phyloP scores from a whole-genome alignment of 2,888 invertebrate species.

The Callinectes sapidus region DNA sequence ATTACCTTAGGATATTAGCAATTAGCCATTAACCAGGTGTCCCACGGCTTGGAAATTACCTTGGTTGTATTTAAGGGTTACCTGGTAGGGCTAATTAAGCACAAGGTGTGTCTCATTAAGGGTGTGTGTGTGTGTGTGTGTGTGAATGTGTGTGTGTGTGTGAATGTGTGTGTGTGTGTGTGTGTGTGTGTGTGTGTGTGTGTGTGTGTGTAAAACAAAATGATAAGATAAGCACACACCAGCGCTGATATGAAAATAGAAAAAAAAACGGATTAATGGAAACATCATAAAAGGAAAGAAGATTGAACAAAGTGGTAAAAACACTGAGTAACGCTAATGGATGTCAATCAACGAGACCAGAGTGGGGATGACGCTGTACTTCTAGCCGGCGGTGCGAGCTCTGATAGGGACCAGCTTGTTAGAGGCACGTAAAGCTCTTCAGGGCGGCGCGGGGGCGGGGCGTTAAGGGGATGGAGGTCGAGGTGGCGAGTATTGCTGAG shows the following conservation, averaged over 20 bases:
- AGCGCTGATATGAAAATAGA: too few relatives aligned
- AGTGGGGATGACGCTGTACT: neutral
- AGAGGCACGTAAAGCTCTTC: neutral
- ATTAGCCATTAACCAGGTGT: slow-evolving; percentile 26
- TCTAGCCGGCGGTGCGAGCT: neutral
- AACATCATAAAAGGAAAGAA: neutral
- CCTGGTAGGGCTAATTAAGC: slow-evolving; percentile 19
- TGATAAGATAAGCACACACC: too few relatives aligned
- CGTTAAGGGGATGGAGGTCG: neutral
- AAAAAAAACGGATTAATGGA: neutral
- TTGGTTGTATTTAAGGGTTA: neutral
- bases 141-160: neutral
- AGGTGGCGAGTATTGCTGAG: neutral
- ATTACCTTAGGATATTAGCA: slow-evolving; percentile 31
- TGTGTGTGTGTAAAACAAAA: neutral
- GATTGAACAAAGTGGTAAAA: neutral
- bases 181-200: slow-evolving; percentile 1
- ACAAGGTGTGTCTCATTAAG: neutral
- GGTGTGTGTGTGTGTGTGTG: neutral
- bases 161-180: neutral
- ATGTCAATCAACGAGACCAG: neutral
- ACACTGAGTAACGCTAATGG: neutral
- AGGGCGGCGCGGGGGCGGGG: neutral
- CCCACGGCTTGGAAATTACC: neutral
- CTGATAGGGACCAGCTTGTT: neutral